Conservation (phyloP, 2,888 invertebrate species). For the Ctenicera cuprea region DNA sequence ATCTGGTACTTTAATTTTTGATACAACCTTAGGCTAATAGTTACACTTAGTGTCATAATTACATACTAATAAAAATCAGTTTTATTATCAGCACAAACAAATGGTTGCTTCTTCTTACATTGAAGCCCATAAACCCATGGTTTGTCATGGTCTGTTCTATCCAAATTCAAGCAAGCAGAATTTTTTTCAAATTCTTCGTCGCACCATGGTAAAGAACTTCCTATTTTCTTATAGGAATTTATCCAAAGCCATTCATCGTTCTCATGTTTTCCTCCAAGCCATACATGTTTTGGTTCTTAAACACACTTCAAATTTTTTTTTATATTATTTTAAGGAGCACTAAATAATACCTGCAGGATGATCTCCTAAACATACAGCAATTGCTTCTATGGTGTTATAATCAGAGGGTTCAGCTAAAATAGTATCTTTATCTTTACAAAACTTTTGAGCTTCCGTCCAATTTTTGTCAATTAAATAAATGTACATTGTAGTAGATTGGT, state of each 20-base stretch:
- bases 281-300: constrained; percentile 33
- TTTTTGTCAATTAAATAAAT: constrained; percentile 19
- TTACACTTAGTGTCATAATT: too few relatives aligned
- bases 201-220: constrained; percentile 5
- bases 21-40: too few relatives aligned
- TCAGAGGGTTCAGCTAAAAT: constrained; percentile 1
- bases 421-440: not conserved
- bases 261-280: constrained; percentile 15
- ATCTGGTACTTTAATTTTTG: too few relatives aligned
- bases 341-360: constrained; percentile 7
- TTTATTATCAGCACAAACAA: not conserved
- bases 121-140: constrained; percentile 28
- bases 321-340: too few relatives aligned
- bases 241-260: constrained; percentile 4
- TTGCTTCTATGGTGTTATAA: not conserved
- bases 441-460: constrained; percentile 21
- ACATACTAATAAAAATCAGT: not conserved
- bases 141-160: constrained; percentile 7
- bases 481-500: not conserved
- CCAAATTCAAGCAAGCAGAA: constrained; percentile 19
- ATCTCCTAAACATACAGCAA: constrained; percentile 23
- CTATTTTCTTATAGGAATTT: not conserved
- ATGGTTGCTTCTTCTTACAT: constrained; percentile 12
- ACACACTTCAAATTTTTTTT: not conserved
- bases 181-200: constrained; percentile 4